phyloP scores from a whole-genome alignment of 2,888 invertebrate species.

The Dasysyrphus tricinctus region DNA sequence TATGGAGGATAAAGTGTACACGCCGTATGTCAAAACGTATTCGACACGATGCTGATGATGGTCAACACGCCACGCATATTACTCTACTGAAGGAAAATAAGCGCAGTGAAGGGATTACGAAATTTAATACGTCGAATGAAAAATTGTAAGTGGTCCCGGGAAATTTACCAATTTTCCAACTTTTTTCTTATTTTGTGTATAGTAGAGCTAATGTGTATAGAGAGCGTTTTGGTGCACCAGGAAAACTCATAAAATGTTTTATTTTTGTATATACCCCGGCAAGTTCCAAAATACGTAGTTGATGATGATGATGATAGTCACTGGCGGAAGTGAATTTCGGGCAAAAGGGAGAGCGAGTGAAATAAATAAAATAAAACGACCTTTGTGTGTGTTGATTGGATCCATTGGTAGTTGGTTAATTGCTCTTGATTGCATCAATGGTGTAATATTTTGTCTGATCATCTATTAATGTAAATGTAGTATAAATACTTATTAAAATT shows the following conservation, averaged over 20 bases:
- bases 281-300: neutral
- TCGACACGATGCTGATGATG: slow-evolving; percentile 5
- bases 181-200: neutral
- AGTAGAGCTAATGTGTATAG: slow-evolving; percentile 13
- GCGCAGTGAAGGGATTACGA: slow-evolving; percentile 47
- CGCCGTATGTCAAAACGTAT: slow-evolving; percentile 5
- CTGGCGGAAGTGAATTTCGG: slow-evolving; percentile 30
- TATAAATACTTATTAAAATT: slow-evolving; percentile 13
- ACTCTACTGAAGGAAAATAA: slow-evolving; percentile 33
- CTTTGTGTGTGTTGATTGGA: slow-evolving; percentile 38
- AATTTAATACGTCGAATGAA: slow-evolving; percentile 52
- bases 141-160: slow-evolving; percentile 46
- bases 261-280: neutral
- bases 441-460: neutral
- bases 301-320: slow-evolving; percentile 34
- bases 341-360: neutral
- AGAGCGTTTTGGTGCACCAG: slow-evolving; percentile 18
- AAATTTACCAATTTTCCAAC: slow-evolving; percentile 28
- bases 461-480: slow-evolving; percentile 2
- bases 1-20: neutral
- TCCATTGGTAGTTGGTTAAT: slow-evolving; percentile 34
- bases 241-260: slow-evolving; percentile 17
- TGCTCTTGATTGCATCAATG: slow-evolving; percentile 28
- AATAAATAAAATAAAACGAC: slow-evolving; percentile 19
- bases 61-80: slow-evolving; percentile 15